Evolutionary conservation across 1,140 invertebrate genomes (phyloP).

Genomic region (Pseudomyrmex gracilis): DNA sequence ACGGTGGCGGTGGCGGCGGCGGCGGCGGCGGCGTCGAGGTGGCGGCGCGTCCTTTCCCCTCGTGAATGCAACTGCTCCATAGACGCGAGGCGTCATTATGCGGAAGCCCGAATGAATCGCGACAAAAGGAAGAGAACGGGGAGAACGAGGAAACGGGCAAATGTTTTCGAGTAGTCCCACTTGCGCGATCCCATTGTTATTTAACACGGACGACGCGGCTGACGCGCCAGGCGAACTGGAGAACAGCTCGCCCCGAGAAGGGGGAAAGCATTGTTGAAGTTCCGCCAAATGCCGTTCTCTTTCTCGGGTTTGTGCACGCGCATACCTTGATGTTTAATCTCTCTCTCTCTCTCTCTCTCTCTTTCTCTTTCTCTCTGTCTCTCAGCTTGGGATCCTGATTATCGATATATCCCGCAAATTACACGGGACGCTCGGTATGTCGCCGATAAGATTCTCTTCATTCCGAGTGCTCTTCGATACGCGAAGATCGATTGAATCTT

Average conservation of each 20-base stretch:
- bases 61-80: constrained; percentile 69
- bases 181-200: constrained; percentile 76
- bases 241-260: neutral
- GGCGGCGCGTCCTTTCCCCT: constrained; percentile 40
- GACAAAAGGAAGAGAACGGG: constrained; percentile 63
- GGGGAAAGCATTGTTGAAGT: constrained; percentile 70
- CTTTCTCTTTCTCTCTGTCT: neutral
- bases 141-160: constrained; percentile 66
- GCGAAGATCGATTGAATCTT: constrained; percentile 28
- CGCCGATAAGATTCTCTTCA: constrained; percentile 24
- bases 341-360: no score
- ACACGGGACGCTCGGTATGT: neutral
- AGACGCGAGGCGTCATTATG: constrained; percentile 75
- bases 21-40: neutral
- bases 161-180: constrained; percentile 78
- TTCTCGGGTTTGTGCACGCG: constrained; percentile 29
- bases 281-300: constrained; percentile 73
- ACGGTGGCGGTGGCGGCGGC: constrained; percentile 22
- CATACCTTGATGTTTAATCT: constrained; percentile 42
- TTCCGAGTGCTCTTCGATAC: neutral
- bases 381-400: constrained; percentile 28
- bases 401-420: constrained; percentile 39
- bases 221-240: constrained; percentile 20
- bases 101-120: constrained; percentile 75
- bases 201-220: constrained; percentile 69